A percentile compares a stretch with the other conserved stretches of the same genome.
phyloP scores from a whole-genome alignment of 1,140 invertebrate genomes.

The fruit fly (Drosophila melanogaster) region DNA sequence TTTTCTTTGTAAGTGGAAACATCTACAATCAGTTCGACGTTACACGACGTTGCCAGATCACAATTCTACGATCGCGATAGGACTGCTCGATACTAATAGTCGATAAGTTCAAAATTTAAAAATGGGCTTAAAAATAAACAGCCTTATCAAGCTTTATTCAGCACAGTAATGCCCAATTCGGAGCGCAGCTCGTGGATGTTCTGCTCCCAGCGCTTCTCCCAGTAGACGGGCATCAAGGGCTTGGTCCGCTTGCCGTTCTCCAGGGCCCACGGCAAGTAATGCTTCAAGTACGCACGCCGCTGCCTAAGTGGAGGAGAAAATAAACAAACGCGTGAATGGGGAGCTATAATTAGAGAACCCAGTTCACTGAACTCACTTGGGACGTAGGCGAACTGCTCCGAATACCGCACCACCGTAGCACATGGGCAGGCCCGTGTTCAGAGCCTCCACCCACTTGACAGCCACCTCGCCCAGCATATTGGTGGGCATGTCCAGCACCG shows the following conservation, averaged over 20 bases:
- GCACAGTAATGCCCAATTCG: constrained; percentile 89
- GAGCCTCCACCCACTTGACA: constrained; percentile 98
- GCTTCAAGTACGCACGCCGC: constrained; percentile 90
- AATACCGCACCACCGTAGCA: constrained; percentile 94
- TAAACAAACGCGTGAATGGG: constrained; percentile 23
- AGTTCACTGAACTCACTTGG: constrained; percentile 87
- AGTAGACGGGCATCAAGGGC: constrained; percentile 92
- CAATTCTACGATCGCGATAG: neutral
- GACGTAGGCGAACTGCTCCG: constrained; percentile 91
- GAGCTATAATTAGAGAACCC: constrained; percentile 8
- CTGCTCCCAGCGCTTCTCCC: constrained; percentile 97
- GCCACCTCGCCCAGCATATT: constrained; percentile 97
- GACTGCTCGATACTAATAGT: constrained; percentile 6
- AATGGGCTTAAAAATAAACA: constrained; percentile 7
- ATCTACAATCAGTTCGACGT: neutral
- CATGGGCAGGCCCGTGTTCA: constrained; percentile 96
- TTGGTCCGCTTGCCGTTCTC: constrained; percentile 90
- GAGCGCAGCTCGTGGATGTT: constrained; percentile 91
- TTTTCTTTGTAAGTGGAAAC: neutral
- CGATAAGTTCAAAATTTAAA: constrained; percentile 1
- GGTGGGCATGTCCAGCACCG: constrained; percentile 95
- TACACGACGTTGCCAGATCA: constrained; percentile 23
- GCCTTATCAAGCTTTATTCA: constrained; percentile 55
- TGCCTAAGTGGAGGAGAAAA: constrained; percentile 87
- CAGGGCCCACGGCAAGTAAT: constrained; percentile 95